Base-by-base conservation (phyloP, 2,797 vertebrate genomes). In the Eulemur rubriventer region DNA sequence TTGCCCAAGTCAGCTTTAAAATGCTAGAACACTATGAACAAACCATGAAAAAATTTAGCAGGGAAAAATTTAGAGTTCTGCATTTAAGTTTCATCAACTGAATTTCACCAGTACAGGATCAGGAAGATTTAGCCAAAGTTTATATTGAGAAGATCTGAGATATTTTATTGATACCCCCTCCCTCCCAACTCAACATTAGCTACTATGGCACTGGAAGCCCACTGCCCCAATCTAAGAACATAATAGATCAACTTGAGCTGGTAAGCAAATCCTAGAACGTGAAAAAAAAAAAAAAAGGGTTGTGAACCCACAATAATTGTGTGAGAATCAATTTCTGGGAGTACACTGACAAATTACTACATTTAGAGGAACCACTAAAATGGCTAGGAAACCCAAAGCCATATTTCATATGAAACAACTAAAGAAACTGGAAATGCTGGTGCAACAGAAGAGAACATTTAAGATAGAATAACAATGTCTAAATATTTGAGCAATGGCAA, bases 401-500 rank as follows among this genome's bases (percentile, higher is more conserved):
- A n/a, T 7, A 10, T 46, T 88, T 89, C 65, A n/a, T 24, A 79
- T 61, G 50, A 46, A 73, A 82, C 46, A 95, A 46, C 14, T 69
- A 48, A 75, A 88, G 55, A 85, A 82, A 92, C 46, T 33, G 50
- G 9, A 94, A 92, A 50, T 38, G 22, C 2, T 81, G 24, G 9
- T 65, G 7, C 17, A 59, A 57, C 7, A 70, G 48, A 93, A 89
- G 2, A 93, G 18, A 90, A 65, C 55, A 61, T 26, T 93, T 69
- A 59, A 78, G 33, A 73, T 0, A 70, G 7, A 87, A 61, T 84
- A 73, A 73, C 9, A 80, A 57, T 70, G 38, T 94, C 83, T 52
- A 87, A 96, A 81, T 95, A 38, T 75, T 70, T 94, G 38, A 79
- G 26, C 46, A 33, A 65, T 76, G 55, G 57, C 67, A 52, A 73